phyloP scores from a whole-genome alignment of 2,888 invertebrate genomes.

The Andrena minutula region DNA sequence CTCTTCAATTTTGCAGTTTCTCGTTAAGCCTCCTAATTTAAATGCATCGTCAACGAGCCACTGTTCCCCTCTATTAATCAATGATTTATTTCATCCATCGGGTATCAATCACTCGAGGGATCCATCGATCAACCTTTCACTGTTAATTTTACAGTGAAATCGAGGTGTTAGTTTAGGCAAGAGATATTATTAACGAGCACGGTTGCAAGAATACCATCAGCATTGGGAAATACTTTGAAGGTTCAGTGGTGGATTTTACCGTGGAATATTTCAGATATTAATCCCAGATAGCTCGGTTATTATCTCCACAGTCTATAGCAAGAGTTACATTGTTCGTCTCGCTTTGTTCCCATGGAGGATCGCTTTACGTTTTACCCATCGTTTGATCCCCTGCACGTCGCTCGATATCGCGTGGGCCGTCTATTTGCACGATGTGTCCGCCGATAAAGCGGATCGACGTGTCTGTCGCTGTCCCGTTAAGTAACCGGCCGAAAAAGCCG shows the following conservation, averaged over 20 bases:
- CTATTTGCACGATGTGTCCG: constrained; percentile 1
- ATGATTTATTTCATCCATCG: background rate
- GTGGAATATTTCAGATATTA: too few relatives aligned
- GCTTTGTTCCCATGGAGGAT: background rate
- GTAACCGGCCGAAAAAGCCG: constrained; percentile 34
- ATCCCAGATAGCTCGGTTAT: too few relatives aligned
- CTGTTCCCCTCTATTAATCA: background rate
- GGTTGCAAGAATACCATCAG: too few relatives aligned
- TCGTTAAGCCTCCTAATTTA: constrained; percentile 16
- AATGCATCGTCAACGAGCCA: background rate
- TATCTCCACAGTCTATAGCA: too few relatives aligned
- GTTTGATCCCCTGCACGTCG: background rate
- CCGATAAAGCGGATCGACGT: constrained; percentile 32
- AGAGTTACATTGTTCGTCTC: too few relatives aligned
- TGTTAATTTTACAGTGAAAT: too few relatives aligned
- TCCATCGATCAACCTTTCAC: too few relatives aligned
- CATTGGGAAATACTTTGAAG: too few relatives aligned
- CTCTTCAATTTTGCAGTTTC: background rate
- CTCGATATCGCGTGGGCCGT: background rate
- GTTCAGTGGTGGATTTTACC: too few relatives aligned
- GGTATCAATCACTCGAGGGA: too few relatives aligned
- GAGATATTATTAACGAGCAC: too few relatives aligned
- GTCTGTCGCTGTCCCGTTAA: constrained; percentile 22
- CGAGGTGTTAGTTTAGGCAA: too few relatives aligned
- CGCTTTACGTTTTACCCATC: background rate